Conservation (phyloP, 2,113 vertebrate genomes). For the Nothobranchius furzeri region DNA sequence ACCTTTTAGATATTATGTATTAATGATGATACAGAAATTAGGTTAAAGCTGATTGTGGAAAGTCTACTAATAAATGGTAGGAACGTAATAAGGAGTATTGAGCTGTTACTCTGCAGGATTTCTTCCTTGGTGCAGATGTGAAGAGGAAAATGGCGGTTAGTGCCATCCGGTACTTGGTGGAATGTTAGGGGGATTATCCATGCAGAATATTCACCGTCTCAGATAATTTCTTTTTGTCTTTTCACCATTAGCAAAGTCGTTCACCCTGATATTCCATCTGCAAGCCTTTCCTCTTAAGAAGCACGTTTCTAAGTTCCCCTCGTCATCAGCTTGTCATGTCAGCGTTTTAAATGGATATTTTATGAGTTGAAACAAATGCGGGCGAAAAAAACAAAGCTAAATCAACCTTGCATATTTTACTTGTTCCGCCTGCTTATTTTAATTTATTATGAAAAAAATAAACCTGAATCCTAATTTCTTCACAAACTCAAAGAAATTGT, state of each 20-base stretch:
- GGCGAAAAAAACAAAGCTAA: slow-evolving; percentile 10
- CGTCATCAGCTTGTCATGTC: slow-evolving; percentile 29
- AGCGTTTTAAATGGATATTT: slow-evolving; percentile 44
- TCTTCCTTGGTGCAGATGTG: slow-evolving; percentile 28
- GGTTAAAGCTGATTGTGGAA: slow-evolving; percentile 6
- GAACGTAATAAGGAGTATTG: slow-evolving; percentile 5
- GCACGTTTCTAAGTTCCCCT: slow-evolving; percentile 47
- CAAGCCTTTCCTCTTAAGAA: slow-evolving; percentile 38
- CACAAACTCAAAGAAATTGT: slow-evolving; percentile 8
- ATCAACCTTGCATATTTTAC: slow-evolving; percentile 22
- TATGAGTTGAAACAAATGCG: slow-evolving; percentile 18
- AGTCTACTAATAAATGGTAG: slow-evolving; percentile 16
- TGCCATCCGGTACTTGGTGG: slow-evolving; percentile 58
- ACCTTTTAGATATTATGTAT: too few relatives aligned
- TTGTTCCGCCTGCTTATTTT: slow-evolving; percentile 19
- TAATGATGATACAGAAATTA: too few relatives aligned
- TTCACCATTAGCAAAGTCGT: slow-evolving; percentile 36
- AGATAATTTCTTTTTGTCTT: slow-evolving; percentile 49
- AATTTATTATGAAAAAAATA: slow-evolving; percentile 6
- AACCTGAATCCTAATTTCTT: slow-evolving; percentile 3
- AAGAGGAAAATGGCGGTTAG: slow-evolving; percentile 41
- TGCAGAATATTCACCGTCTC: slow-evolving; percentile 50
- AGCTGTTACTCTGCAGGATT: slow-evolving; percentile 25
- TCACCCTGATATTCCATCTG: slow-evolving; percentile 44
- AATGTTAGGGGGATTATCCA: slow-evolving; percentile 45